Conservation (phyloP, 2,797 vertebrate species). For the Arctocebus calabarensis region DNA sequence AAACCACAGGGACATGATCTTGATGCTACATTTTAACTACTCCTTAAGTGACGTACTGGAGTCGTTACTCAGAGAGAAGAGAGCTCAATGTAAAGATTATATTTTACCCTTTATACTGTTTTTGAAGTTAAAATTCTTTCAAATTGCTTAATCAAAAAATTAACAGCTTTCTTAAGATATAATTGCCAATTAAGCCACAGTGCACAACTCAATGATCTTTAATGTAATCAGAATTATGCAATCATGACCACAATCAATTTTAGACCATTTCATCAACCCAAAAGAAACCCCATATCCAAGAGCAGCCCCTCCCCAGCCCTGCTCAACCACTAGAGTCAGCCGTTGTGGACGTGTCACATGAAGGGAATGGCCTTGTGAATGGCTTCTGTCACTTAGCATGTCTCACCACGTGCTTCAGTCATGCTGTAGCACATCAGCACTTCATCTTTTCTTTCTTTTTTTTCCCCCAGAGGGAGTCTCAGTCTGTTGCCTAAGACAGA, state of each 20-base stretch:
- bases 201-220: background rate
- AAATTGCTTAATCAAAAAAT: background rate
- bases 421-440: background rate
- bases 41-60: background rate
- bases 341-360: background rate
- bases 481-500: background rate
- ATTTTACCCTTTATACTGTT: background rate
- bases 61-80: background rate
- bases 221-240: background rate
- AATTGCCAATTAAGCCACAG: background rate
- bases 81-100: background rate
- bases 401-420: background rate
- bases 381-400: background rate
- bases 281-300: background rate
- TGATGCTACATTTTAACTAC: too few relatives aligned
- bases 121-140: slow-evolving; percentile 31
- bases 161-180: background rate
- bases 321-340: background rate
- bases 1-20: background rate
- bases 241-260: background rate
- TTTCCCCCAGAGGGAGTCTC: background rate
- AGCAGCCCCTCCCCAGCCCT: background rate
- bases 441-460: background rate
- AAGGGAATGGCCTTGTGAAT: background rate
- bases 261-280: background rate